phyloP scores from a whole-genome alignment of 1,140 invertebrate species.

The Matsumurasca onukii region DNA sequence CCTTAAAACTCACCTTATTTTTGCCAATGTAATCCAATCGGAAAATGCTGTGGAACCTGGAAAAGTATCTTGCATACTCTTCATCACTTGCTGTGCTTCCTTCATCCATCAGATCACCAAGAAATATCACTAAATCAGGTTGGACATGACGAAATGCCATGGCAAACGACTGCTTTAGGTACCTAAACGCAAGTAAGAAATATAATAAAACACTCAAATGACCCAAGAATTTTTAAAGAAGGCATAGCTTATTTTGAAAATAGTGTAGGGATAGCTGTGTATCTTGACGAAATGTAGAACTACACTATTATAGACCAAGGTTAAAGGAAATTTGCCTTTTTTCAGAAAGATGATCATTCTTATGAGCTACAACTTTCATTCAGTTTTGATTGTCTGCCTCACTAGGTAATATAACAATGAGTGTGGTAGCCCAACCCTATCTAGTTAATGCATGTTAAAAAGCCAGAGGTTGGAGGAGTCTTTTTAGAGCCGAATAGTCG shows the following conservation, averaged over 20 bases:
- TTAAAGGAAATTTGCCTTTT: background rate
- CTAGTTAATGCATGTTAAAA: background rate
- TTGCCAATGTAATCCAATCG: slow-evolving; percentile 35
- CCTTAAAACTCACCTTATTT: background rate
- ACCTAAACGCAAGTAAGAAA: slow-evolving; percentile 57
- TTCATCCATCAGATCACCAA: slow-evolving; percentile 93
- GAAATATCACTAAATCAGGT: slow-evolving; percentile 83
- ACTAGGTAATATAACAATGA: background rate
- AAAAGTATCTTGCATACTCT: slow-evolving; percentile 69
- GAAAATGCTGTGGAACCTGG: slow-evolving; percentile 71
- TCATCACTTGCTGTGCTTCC: slow-evolving; percentile 71
- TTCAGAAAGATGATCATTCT: background rate
- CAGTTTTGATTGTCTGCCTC: background rate
- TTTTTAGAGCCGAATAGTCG: background rate
- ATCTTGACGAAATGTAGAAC: background rate
- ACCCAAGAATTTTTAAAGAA: background rate
- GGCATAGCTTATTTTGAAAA: background rate
- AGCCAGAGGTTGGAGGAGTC: background rate
- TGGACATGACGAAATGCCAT: slow-evolving; percentile 68
- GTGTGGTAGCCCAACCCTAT: background rate
- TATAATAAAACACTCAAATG: background rate
- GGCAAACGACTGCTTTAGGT: slow-evolving; percentile 75
- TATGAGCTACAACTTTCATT: background rate
- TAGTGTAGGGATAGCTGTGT: background rate
- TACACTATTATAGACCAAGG: background rate